Conservation (phyloP, 2,797 vertebrate species). For the Nyctalus aviator region DNA sequence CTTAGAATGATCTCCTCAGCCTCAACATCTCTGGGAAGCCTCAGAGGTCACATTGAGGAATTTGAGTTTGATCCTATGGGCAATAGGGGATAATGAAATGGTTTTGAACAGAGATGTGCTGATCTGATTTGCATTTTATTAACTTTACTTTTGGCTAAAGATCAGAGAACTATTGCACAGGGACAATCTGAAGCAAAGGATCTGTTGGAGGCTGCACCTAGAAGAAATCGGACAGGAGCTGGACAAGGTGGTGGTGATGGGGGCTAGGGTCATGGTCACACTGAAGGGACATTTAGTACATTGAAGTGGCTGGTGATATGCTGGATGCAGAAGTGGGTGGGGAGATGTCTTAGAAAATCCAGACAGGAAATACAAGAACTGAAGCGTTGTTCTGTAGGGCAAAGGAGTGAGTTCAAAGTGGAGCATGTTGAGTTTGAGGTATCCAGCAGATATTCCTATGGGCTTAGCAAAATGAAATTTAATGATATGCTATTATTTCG, state of each 20-base stretch:
- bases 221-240: background rate
- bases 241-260: accelerated
- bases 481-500: background rate
- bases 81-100: background rate
- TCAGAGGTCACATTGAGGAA: background rate
- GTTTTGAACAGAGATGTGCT: background rate
- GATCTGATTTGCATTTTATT: background rate
- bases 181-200: background rate
- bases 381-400: background rate
- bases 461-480: conserved; percentile 25
- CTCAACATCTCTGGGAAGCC: background rate
- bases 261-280: background rate
- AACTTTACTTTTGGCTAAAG: background rate
- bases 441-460: background rate
- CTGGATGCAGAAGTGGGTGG: no score
- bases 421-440: background rate
- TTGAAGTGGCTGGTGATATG: background rate
- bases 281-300: background rate
- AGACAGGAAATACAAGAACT: background rate
- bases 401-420: background rate
- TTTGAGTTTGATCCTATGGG: background rate
- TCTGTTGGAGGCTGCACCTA: background rate
- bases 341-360: background rate
- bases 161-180: background rate
- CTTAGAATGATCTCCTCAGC: background rate